Evolutionary conservation across 23 tunicate genomes (phyloP).

Genomic region (Botrylloides violaceus): DNA sequence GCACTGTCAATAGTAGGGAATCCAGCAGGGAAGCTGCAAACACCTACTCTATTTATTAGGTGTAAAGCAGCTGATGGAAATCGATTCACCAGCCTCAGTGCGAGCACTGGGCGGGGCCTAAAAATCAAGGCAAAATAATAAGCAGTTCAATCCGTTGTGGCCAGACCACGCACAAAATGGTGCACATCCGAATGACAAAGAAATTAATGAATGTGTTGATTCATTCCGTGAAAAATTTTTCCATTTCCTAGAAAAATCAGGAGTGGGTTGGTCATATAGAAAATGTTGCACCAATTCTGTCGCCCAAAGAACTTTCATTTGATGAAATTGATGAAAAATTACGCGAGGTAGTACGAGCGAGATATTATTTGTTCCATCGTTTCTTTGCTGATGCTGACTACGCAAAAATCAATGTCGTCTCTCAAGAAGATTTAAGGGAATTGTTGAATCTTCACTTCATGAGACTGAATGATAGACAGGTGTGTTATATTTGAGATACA

Average conservation of each 20-base stretch:
- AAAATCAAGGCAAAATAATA: too few relatives aligned
- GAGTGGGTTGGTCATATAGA: conserved; percentile 84
- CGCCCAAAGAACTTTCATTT: conserved; percentile 31
- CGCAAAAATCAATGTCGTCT: conserved; percentile 78
- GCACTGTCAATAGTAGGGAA: too few relatives aligned
- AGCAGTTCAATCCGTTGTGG: too few relatives aligned
- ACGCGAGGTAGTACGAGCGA: conserved; percentile 67
- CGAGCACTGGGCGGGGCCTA: too few relatives aligned
- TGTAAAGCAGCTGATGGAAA: too few relatives aligned
- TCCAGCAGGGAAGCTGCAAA: too few relatives aligned
- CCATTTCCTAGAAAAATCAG: conserved; percentile 23
- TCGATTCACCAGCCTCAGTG: too few relatives aligned
- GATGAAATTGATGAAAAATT: conserved; percentile 66
- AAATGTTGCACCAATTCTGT: conserved; percentile 44
- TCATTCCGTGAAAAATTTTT: not conserved
- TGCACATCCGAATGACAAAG: too few relatives aligned
- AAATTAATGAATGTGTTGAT: too few relatives aligned
- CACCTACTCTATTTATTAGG: too few relatives aligned
- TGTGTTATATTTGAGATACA: conserved; percentile 8
- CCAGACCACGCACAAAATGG: too few relatives aligned
- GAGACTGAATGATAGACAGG: conserved; percentile 74
- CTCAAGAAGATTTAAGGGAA: conserved; percentile 72
- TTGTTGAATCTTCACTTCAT: conserved; percentile 53
- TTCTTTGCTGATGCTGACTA: conserved; percentile 74
- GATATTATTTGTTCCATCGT: conserved; percentile 32